Conservation (phyloP, 2,797 vertebrate genomes). For the Siniperca scherzeri region DNA sequence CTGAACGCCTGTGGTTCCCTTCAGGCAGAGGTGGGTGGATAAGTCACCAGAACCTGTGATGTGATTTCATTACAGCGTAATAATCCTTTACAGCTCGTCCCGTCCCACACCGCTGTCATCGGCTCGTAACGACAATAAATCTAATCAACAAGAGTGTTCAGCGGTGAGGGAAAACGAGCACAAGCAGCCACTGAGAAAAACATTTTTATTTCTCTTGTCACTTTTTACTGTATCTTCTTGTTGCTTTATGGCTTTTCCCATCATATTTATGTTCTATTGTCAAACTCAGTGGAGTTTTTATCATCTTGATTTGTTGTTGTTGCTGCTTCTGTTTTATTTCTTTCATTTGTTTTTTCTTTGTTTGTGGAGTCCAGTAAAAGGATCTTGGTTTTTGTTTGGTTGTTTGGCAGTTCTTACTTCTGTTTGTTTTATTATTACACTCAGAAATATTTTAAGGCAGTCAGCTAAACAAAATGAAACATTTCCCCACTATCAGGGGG, state of each 20-base stretch:
- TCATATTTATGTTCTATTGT: conserved; percentile 30
- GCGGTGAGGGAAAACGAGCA: conserved; percentile 20
- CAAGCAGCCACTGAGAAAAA: conserved; percentile 30
- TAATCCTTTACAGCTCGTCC: conserved; percentile 67
- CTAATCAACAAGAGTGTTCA: conserved; percentile 46
- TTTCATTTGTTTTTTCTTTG: neutral
- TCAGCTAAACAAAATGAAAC: neutral
- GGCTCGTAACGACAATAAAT: conserved; percentile 53
- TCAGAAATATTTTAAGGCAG: neutral
- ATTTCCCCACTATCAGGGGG: fast-evolving
- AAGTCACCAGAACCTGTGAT: conserved; percentile 59
- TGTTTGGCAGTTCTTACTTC: neutral
- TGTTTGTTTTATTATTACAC: neutral
- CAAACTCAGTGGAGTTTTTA: conserved; percentile 12
- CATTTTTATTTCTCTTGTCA: conserved; percentile 53
- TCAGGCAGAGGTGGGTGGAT: conserved; percentile 43
- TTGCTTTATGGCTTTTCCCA: conserved; percentile 37
- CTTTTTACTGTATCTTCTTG: conserved; percentile 38
- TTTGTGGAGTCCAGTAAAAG: neutral
- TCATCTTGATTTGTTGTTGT: conserved; percentile 29
- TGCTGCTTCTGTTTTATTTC: conserved; percentile 13
- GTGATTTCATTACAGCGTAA: conserved; percentile 65
- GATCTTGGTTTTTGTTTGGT: neutral
- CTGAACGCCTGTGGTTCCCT: conserved; percentile 10
- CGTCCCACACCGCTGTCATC: conserved; percentile 42